Base-by-base conservation (phyloP, 2,888 invertebrate genomes). In the Yponomeuta malinellus region DNA sequence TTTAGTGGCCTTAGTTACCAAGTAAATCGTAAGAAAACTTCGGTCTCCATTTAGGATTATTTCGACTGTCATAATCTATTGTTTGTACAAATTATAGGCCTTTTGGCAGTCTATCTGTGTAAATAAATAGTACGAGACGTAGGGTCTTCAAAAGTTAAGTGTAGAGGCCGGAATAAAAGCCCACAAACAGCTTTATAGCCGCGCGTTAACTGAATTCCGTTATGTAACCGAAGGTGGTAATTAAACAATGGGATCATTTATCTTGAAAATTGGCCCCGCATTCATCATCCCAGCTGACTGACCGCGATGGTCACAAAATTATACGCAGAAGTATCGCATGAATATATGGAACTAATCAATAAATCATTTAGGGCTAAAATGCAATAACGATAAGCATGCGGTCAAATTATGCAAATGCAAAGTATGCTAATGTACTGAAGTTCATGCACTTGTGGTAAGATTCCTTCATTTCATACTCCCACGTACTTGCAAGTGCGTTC, bases 181-280 rank as follows among this genome's bases (percentile, higher is more conserved):
- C 12, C 65, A 31, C 65, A 33, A 65, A 65, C 65, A 33, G 9
- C 29, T 37, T 68, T 48, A 33, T 43, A 72, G 73, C 73, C 72
- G 73, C 74, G 73, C 71, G 74, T 74, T 73, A 76, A 77, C 73
- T 74, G 76, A 77, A 77, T 73, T 72, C 66, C 23, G 71, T 77
- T 76, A 70, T 74, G 71, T 73, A 77, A 78, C 72, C 71, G 31
- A 63, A 9, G 15, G 52, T 43, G 74, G 74, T 74, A 77, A 76
- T 77, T 75, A 77, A 76, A 78, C 76, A 78, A 76, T 71, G 71
- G 52, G 59, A 74, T 74, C 74, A 76, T 77, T 75, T 74, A 75
- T 76, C 74, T 74, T 74, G 72, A 73, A 73, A 63, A 59, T 29
- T 2, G 59, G 23, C 12, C 33, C 15, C 29, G 64, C 23, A 70